phyloP scores from a whole-genome alignment of 2,113 vertebrate species.

The Neotragus moschatus region DNA sequence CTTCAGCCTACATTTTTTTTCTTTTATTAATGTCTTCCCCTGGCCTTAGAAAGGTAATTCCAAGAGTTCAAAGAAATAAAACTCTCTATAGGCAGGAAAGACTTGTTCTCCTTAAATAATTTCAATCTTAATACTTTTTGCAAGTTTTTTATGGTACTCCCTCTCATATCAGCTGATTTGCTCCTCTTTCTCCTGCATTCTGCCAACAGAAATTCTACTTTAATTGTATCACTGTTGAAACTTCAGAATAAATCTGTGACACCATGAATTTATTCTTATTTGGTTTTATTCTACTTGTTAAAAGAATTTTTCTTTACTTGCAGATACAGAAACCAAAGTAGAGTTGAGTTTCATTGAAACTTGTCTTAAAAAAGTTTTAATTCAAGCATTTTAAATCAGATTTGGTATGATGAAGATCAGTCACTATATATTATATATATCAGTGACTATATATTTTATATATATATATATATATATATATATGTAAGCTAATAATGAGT shows the following conservation, averaged over 20 bases:
- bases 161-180: slow-evolving; percentile 33
- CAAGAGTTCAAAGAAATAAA: slow-evolving; percentile 54
- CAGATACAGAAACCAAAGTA: slow-evolving; percentile 31
- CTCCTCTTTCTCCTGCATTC: slow-evolving; percentile 4
- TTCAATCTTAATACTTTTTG: slow-evolving; percentile 48
- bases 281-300: slow-evolving; percentile 16
- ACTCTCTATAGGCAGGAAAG: slow-evolving; percentile 28
- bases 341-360: not conserved
- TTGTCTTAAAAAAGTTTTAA: slow-evolving; percentile 35
- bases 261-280: not conserved
- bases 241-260: slow-evolving; percentile 50
- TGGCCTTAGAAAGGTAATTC: slow-evolving; percentile 60
- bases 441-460: too few species aligned
- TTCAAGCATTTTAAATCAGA: not conserved
- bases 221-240: slow-evolving; percentile 49
- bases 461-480: too few species aligned
- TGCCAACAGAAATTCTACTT: slow-evolving; percentile 40
- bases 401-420: not conserved
- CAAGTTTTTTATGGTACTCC: slow-evolving; percentile 24
- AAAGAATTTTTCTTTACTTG: slow-evolving; percentile 21
- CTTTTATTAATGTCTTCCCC: slow-evolving; percentile 48
- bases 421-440: not conserved
- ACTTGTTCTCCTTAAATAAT: slow-evolving; percentile 43
- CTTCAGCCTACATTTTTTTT: not conserved
- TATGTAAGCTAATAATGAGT: not conserved